Evolutionary conservation across 2,888 invertebrate species (phyloP).

Genomic region (Glaucopsyche alexis): DNA sequence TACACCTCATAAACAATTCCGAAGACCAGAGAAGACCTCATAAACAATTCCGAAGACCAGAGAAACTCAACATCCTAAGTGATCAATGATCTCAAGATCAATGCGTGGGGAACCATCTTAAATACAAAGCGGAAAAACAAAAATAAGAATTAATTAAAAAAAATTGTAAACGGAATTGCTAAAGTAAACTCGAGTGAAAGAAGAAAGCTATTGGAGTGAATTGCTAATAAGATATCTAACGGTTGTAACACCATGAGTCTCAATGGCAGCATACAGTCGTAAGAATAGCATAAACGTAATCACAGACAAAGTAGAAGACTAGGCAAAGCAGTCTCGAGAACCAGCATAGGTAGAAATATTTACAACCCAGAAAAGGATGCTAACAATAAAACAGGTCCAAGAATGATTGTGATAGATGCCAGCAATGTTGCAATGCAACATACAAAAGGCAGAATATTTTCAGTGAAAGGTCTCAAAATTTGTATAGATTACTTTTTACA

Average conservation of each 20-base stretch:
- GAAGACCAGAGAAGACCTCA: too few species aligned
- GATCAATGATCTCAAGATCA: too few species aligned
- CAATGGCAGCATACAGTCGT: slow-evolving; percentile 42
- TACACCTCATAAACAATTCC: too few species aligned
- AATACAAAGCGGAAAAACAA: slow-evolving; percentile 41
- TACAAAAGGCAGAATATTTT: slow-evolving; percentile 81
- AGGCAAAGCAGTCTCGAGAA: slow-evolving; percentile 53
- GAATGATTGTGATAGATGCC: slow-evolving; percentile 89
- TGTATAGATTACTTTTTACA: slow-evolving; percentile 87
- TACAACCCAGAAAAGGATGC: slow-evolving; percentile 69
- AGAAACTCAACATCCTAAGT: slow-evolving; percentile 43
- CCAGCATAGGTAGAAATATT: slow-evolving; percentile 75
- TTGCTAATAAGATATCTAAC: slow-evolving; percentile 60
- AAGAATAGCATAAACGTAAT: slow-evolving; percentile 46
- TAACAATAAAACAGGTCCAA: slow-evolving; percentile 66
- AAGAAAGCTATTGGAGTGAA: slow-evolving; percentile 54
- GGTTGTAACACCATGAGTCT: slow-evolving; percentile 51
- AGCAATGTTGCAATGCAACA: slow-evolving; percentile 89
- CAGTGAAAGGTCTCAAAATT: slow-evolving; percentile 86
- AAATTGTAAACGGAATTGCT: slow-evolving; percentile 56
- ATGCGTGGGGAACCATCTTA: slow-evolving; percentile 63
- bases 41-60: slow-evolving; percentile 50
- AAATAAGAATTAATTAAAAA: slow-evolving; percentile 46
- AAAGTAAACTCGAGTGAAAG: slow-evolving; percentile 56
- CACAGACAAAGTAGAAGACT: slow-evolving; percentile 57